Percentiles rank a stretch among this genome's conserved stretches.
These are phyloP conservation scores for Aphaenogaster floridana DNA, from an alignment of 1,140 invertebrate species.

Conservation along the genomic window DNA sequence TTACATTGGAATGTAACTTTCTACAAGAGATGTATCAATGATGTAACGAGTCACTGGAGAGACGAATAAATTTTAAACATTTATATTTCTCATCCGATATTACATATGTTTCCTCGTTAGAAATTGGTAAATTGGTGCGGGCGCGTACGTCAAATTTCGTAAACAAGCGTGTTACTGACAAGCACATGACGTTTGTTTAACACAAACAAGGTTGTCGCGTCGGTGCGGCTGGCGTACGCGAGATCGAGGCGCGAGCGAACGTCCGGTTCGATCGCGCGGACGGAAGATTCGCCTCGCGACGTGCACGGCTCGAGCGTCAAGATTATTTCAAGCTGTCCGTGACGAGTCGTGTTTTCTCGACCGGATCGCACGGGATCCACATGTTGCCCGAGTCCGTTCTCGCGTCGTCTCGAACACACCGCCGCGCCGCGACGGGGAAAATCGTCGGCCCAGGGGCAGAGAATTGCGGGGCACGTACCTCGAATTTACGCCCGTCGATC, in stretches of 20 bases:
- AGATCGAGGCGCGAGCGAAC: not conserved
- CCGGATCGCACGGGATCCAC: constrained; percentile 61
- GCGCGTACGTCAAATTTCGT: not conserved
- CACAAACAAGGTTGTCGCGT: constrained; percentile 10
- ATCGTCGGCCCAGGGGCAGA: too few species aligned
- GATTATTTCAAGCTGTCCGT: not conserved
- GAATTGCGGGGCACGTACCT: constrained; percentile 64
- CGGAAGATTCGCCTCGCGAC: not conserved
- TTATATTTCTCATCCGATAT: not conserved
- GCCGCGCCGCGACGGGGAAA: not conserved
- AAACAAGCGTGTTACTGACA: not conserved
- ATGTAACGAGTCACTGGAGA: not conserved
- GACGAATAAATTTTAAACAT: not conserved
- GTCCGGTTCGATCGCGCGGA: not conserved
- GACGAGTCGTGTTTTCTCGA: constrained; percentile 41
- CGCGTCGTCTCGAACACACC: not conserved
- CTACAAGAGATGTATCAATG: not conserved
- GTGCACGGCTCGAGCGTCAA: not conserved
- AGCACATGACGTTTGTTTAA: constrained; percentile 27
- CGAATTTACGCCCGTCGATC: constrained; percentile 54
- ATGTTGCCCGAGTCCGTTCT: constrained; percentile 59
- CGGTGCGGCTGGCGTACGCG: not conserved
- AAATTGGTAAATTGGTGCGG: not conserved
- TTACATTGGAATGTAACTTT: not conserved
- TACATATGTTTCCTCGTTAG: not conserved